Evolutionary conservation across 2,797 vertebrate genomes (phyloP), one percentile per base, ranked within the genome.

Genomic region (Cephalopachus bancanus): DNA sequence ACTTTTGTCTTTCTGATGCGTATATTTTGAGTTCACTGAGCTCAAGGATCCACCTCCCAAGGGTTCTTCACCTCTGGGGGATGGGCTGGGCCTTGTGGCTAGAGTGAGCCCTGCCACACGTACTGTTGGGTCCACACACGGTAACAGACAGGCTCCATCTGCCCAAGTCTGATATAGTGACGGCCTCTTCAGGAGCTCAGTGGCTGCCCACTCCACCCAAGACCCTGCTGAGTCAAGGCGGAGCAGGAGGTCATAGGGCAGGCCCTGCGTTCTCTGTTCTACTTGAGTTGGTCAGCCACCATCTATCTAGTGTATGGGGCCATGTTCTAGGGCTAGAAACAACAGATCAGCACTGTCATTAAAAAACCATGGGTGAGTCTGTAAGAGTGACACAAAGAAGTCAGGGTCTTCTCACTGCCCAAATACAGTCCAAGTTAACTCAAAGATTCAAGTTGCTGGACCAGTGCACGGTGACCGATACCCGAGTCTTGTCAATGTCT

Each of bases 381-480:
- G 14, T 11, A 24, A 64, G 49, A 67, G 11, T 20, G 33, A 62
- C 19, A 72, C 5, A 5, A 0, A 0, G 7, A 51, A 60, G 60
- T 37, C 53, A 17, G 30, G 26, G 20, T 22, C 57, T 24, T 44
- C 49, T 19, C 16, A 4, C 19, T 79, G 49, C 89, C 72, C 65
- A 44, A 85, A 62, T 30, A 1, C 11, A 69, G 17, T 37, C 60
- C 30, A 44, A 67, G 17, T 26, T 67, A 53, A 53, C 83, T 62
- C 30, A 2, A 51, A 74, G 55, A 15, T 17, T 75, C 53, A 2
- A 26, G 6, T 11, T 57, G 19, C 60, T 5, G 2, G 0, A 3
- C 49, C 19, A 37, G 14, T 28, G 33, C 75, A 17, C 11, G 1
- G 33, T 10, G 3, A 16, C 0, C 1, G 67, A 37, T 15, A 37